phyloP scores from a whole-genome alignment of 2,113 vertebrate genomes.

The Anolis carolinensis region DNA sequence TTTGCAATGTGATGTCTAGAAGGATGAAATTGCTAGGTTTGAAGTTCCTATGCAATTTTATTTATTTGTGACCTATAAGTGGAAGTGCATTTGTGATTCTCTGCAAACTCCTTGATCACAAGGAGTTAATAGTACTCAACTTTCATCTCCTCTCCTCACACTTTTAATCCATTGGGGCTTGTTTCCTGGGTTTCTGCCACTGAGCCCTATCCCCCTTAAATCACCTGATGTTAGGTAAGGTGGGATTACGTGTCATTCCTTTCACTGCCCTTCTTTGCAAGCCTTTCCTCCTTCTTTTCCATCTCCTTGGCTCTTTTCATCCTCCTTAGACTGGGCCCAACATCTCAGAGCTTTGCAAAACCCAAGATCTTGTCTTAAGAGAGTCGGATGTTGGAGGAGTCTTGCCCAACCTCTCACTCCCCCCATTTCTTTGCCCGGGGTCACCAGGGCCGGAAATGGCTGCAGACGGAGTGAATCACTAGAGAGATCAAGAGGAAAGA shows the following conservation, averaged over 20 bases:
- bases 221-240: slow-evolving; percentile 7
- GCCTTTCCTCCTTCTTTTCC: no score
- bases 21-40: background rate
- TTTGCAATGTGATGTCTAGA: background rate
- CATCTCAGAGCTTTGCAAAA: background rate
- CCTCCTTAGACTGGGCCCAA: no score
- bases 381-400: background rate
- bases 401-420: background rate
- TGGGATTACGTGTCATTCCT: background rate
- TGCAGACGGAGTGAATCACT: slow-evolving; percentile 18
- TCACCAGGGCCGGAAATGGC: background rate
- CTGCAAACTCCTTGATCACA: background rate
- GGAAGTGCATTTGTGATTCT: background rate
- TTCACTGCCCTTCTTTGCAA: background rate
- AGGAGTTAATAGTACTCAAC: background rate
- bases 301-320: background rate
- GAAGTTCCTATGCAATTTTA: background rate
- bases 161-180: background rate
- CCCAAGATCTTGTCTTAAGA: background rate
- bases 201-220: background rate
- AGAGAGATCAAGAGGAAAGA: background rate
- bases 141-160: background rate
- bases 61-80: background rate
- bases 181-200: background rate
- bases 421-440: background rate